phyloP scores from a whole-genome alignment of 2,888 invertebrate species.

The Magallana nippona region DNA sequence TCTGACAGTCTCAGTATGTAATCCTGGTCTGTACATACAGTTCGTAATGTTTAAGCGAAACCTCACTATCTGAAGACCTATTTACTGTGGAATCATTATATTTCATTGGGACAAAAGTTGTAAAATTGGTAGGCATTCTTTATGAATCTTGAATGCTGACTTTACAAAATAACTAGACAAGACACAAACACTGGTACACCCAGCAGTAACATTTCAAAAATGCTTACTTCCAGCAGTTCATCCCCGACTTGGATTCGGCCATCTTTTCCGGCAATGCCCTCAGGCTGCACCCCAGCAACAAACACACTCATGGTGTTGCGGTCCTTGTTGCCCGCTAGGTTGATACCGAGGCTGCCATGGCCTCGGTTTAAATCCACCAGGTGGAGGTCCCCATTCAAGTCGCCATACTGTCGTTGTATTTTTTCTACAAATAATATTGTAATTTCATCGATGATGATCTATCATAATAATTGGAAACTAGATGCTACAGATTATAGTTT shows the following conservation, averaged over 20 bases:
- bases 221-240: constrained; percentile 92
- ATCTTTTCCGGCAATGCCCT: constrained; percentile 87
- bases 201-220: background rate
- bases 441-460: background rate
- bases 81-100: too few relatives aligned
- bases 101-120: too few relatives aligned
- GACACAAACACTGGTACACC: background rate
- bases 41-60: too few relatives aligned
- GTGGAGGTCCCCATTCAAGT: constrained; percentile 84
- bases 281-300: constrained; percentile 95
- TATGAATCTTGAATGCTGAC: background rate
- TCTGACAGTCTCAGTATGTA: too few relatives aligned
- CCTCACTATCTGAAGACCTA: too few relatives aligned
- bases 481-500: too few relatives aligned
- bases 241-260: constrained; percentile 92
- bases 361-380: constrained; percentile 89
- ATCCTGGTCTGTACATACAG: too few relatives aligned
- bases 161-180: background rate
- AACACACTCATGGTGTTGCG: constrained; percentile 97
- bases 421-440: constrained; percentile 85
- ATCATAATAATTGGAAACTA: too few relatives aligned
- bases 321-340: constrained; percentile 95
- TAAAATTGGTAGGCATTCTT: background rate
- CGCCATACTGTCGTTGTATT: constrained; percentile 94
- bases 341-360: constrained; percentile 88